Conservation (phyloP, 1,140 invertebrate species). For the Ceratina calcarata region DNA sequence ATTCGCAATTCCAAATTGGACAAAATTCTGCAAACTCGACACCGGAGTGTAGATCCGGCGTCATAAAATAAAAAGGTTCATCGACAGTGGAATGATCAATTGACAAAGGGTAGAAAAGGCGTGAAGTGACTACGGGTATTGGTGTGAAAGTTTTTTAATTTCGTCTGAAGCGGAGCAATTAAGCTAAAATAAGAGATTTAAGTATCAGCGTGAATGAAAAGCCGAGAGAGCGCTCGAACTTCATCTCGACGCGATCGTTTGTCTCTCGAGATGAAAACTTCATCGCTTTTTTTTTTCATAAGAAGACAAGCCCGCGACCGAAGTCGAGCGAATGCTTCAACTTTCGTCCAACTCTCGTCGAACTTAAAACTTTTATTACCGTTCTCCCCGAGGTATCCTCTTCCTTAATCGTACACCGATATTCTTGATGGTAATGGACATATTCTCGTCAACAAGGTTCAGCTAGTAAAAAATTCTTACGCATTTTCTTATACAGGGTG, state of each 20-base stretch:
- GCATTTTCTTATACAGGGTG: no score
- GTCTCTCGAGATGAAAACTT: slow-evolving; percentile 8
- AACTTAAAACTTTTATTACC: neutral
- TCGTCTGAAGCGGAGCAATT: neutral
- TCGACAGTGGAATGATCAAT: no score
- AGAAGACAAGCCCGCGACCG: neutral
- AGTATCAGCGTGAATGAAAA: neutral
- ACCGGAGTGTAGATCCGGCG: no score
- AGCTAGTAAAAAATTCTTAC: no score
- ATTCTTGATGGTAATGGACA: no score
- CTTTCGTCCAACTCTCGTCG: neutral
- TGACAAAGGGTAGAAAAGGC: no score
- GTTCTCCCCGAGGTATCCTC: neutral
- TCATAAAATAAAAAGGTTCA: no score
- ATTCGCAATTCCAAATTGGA: no score
- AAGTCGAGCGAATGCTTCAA: neutral
- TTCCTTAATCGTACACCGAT: neutral
- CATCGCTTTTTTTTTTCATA: neutral
- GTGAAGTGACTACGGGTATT: neutral
- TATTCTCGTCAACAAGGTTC: neutral
- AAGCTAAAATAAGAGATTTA: neutral
- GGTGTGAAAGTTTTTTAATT: neutral
- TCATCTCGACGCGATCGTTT: neutral
- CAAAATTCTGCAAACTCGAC: no score
- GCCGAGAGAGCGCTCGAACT: neutral